Base-by-base conservation (phyloP, 1,140 invertebrate species). In the Neodiprion lecontei region DNA sequence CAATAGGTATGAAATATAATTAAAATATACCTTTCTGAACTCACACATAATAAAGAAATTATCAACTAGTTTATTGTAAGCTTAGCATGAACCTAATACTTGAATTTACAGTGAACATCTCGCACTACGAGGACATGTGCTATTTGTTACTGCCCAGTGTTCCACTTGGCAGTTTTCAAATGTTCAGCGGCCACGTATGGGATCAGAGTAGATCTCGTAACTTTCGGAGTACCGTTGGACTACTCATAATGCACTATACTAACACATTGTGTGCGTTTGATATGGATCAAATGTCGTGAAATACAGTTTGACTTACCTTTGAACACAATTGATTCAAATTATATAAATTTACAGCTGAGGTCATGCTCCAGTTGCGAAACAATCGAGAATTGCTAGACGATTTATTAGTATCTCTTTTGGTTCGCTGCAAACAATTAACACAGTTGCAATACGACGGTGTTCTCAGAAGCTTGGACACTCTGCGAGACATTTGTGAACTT, bases 121-220 rank as follows among this genome's bases (percentile, higher is more conserved):
- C 87, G 21, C 86, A 89, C 75, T 85, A 85, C 74, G 88, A 89
- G 67, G 88, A 89, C 67, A 84, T 89, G 80, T 79, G 82, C 48
- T 83, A 84, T 72, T 78, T 89, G 10, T 76, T 89, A 53, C 73
- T 87, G 40, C 87, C 88, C 7, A 88, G 87, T 65, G 79, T 89
- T 40, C 88, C 88, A n/a, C 76, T 89, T 61, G 81, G 82, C 1
- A 80, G 83, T 68, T 88, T 89, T 77, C 82, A 86, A 74, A 86
- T 89, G 83, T 87, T 83, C 77, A 84, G 85, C 68, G 86, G 86
- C 12, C 81, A 87, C 21, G 87, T 88, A 53, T 89, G 88, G 88
- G 88, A 89, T 68, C 88, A 89, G 71, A 88, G 84, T 77, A 84
- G 87, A 77, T 85, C 86, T 10, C 83, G 88, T 12, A 88, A 88